phyloP scores from a whole-genome alignment of 2,113 vertebrate species.

The Ictalurus punctatus region DNA sequence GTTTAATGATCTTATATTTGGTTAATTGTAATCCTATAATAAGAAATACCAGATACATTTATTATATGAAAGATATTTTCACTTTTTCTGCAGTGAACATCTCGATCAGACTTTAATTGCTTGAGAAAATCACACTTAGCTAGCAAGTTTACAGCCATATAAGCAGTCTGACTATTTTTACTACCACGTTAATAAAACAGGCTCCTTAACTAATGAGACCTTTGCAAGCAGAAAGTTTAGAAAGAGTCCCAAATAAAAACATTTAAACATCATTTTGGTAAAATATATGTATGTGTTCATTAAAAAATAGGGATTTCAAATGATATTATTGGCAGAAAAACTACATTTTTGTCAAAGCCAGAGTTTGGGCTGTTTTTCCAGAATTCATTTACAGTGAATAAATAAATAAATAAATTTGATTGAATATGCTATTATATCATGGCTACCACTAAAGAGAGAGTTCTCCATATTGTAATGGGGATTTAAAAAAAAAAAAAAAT shows the following conservation, averaged over 20 bases:
- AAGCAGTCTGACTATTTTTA: neutral
- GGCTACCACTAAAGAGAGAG: neutral
- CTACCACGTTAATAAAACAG: neutral
- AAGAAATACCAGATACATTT: no score
- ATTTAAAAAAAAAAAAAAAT: no score
- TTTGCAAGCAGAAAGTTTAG: neutral
- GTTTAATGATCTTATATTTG: no score
- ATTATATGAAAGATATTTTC: no score
- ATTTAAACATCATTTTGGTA: neutral
- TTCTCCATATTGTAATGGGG: neutral
- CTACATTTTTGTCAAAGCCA: neutral
- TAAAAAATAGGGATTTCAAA: neutral
- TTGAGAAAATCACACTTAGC: neutral
- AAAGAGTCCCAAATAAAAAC: neutral
- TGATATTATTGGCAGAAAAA: neutral
- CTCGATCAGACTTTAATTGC: no score
- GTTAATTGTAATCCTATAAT: no score
- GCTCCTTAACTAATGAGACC: neutral
- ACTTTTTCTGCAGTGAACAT: no score
- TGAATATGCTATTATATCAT: neutral
- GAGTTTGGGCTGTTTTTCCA: neutral
- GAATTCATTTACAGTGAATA: neutral
- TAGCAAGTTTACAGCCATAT: neutral
- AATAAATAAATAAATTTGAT: neutral
- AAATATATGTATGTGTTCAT: neutral